Evolutionary conservation across 2,888 invertebrate genomes (phyloP), one percentile per base, ranked within the genome.

Genomic region (Plagodis dolabraria): DNA sequence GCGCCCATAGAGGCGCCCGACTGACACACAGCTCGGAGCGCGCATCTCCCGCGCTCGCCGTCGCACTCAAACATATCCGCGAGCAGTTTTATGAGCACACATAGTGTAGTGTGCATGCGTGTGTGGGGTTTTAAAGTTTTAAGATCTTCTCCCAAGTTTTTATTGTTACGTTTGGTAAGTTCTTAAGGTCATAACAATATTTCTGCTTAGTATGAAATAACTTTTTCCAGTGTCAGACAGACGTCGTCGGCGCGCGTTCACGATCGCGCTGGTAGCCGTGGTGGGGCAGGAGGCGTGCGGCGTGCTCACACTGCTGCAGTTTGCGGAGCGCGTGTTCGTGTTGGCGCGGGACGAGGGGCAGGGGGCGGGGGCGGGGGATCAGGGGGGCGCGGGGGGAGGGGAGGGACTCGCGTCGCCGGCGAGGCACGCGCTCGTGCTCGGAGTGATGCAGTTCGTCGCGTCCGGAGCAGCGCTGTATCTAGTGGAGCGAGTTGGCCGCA

Each of bases 271-370:
- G 10, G 69, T 83, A 8, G 79, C 80, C 33, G 84, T 89, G 49
- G 80, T 83, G 52, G 88, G 86, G 4, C 88, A 88, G 66, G 89
- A 89, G 71, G 71, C 76, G 65, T 86, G 86, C 71, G 89, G 89
- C 35, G 75, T 87, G 60, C 77, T 86, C 42, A 80, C 89, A 33
- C 75, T 89, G 52, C 72, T 87, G 68, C 88, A 88, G 77, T 89
- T 85, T 70, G 89, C 89, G 2, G 87, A 89, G 72, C 82, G 84
- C 12, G 82, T 85, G 57, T 86, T 89, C 71, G 72, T 79, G 52
- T 65, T 87, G 47, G 83, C 85, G 35, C n/a, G 59, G 43, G 63
- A 38, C 33, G 45, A 36, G 22, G 45, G 0, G 47, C 45, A 8
- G 35, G 43, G 9, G n/a, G 38, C 38, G 50, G 5, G 44, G 52